Base-by-base conservation (phyloP, 2,888 invertebrate species). In the Xestoiulus laeticollis region DNA sequence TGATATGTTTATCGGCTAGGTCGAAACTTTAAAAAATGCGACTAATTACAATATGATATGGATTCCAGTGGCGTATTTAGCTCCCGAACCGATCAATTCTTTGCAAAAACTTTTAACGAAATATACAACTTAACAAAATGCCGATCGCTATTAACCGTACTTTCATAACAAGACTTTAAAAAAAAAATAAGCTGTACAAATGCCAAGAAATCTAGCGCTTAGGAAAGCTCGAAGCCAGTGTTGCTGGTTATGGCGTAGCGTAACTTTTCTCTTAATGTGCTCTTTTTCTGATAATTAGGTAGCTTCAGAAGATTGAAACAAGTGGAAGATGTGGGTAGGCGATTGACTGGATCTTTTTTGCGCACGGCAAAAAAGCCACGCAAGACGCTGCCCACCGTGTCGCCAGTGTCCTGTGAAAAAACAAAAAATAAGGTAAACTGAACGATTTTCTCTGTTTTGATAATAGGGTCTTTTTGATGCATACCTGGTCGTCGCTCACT, bases 181-280 rank as follows among this genome's bases (percentile, higher is more conserved):
- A 68, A 68, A 68, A 68, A 68, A 68, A 8, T 0, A 38, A 68
- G 68, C 68, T 68, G 68, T 68, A 68, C 68, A 68, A n/a, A 22
- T 26, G 26, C 22, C 10, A 6, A 22, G 26, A 8, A 22, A n/a
- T 59, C 8, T 22, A 68, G 1, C 6, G 12, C 10, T 91, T 90
- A 99, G 4, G 99, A 99, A n/a, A 99, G 94, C 93, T 99, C 99
- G 92, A 99, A 99, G 32, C 99, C 99, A 22, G 99, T 98, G 92
- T 99, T 99, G 91, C 98, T 98, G 89, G 96, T 96, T 88, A 99
- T 98, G 0, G 99, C 99, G 92, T 99, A 99, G 53, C 98, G 94
- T 6, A 99, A 93, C 92, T 99, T 99, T 91, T 99, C 99, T 85
- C 98, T 93, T 8, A 99, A 93, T 0, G 98, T 98, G 90, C 96